Evolutionary conservation across 1,140 invertebrate genomes (phyloP), one percentile per base, ranked within the genome.

Genomic region (Homarus americanus): DNA sequence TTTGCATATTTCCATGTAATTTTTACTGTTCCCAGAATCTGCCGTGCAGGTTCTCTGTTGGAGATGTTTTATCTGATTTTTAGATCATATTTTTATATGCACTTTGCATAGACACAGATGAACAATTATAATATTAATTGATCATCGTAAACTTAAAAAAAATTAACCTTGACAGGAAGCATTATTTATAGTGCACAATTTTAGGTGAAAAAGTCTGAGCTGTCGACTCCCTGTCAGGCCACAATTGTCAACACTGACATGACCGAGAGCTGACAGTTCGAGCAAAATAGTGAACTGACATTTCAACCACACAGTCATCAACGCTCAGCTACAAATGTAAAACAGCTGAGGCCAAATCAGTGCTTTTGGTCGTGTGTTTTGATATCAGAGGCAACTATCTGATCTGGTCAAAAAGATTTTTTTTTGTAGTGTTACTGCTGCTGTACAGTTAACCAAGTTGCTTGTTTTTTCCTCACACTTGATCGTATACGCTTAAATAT

Each of bases 81-180:
- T 63, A 87, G 79, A 87, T 75, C n/a, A 75, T 87, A 87, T 87
- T 87, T 87, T 87, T 87, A 78, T 87, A 87, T 87, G 85, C 75
- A 78, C 73, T 79, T 87, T 87, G 85, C 85, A 87, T 87, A 78
- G 44, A 58, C 85, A 87, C 85, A 78, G 63, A 63, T 78, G 69
- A 78, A 87, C 28, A 53, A 53, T 53, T 20, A 58, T 58, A 20
- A 58, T 49, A 9, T 49, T 17, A 10, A 58, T 20, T 58, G n/a
- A 58, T 58, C 17, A 58, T 58, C 17, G 20, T 58, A 58, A 58
- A 0, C 12, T n/a, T n/a, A n/a, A n/a, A n/a, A n/a, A n/a, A n/a
- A n/a, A n/a, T n/a, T n/a, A 58, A 58, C 17, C 20, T 20, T 58
- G n/a, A 58, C 53, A 20, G 24, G 53, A 58, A 58, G 0, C n/a